phyloP scores from a whole-genome alignment of 2,797 vertebrate species.

The Microcaecilia unicolor region DNA sequence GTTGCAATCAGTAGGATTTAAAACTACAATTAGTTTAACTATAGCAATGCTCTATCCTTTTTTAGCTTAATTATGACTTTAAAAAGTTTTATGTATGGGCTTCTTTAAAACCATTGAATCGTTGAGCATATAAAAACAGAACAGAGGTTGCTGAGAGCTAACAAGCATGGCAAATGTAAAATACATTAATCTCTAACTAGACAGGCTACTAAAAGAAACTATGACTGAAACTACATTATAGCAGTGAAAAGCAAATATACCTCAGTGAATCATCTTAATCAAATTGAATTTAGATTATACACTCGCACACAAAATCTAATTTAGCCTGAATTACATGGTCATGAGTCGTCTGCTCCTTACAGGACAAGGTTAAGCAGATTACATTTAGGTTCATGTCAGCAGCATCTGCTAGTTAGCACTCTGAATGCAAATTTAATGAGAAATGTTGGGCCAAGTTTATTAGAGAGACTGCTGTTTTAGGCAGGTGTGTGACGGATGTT shows the following conservation, averaged over 20 bases:
- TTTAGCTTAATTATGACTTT: slow-evolving; percentile 16
- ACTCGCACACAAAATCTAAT: slow-evolving; percentile 66
- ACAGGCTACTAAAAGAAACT: slow-evolving; percentile 10
- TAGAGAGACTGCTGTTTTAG: slow-evolving; percentile 60
- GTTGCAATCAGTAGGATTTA: no score
- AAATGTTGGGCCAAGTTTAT: slow-evolving; percentile 69
- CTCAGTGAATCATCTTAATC: slow-evolving; percentile 48
- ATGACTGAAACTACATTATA: slow-evolving; percentile 15
- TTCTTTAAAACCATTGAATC: slow-evolving; percentile 11
- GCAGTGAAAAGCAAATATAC: slow-evolving; percentile 41
- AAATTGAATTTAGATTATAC: slow-evolving; percentile 53
- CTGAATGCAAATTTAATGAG: slow-evolving; percentile 74
- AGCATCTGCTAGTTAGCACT: slow-evolving; percentile 65
- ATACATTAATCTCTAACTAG: slow-evolving; percentile 18
- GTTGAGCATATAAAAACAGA: neutral
- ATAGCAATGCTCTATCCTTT: no score
- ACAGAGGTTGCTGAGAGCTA: neutral
- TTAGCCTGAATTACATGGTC: slow-evolving; percentile 65
- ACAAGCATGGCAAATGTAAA: no score
- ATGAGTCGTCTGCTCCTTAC: slow-evolving; percentile 67
- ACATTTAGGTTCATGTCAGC: slow-evolving; percentile 72
- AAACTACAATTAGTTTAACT: no score
- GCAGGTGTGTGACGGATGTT: slow-evolving; percentile 46
- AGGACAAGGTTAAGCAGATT: slow-evolving; percentile 89
- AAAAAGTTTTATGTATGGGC: slow-evolving; percentile 16